Conservation (phyloP, 2,113 vertebrate genomes). For the Crypturellus undulatus region DNA sequence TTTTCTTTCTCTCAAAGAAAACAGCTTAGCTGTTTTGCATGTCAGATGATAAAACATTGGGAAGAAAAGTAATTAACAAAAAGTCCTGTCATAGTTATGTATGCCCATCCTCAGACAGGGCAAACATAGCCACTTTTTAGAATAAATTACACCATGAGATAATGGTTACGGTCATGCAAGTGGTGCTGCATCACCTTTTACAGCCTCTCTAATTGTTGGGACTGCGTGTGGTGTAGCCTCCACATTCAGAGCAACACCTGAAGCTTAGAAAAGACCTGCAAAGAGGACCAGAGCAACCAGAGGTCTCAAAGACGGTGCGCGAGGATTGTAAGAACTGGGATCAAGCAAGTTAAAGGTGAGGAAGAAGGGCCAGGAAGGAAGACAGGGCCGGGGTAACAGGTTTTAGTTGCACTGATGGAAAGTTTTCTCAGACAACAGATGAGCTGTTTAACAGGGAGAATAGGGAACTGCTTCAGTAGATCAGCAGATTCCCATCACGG, state of each 20-base stretch:
- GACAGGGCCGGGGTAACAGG: background rate
- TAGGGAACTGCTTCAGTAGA: background rate
- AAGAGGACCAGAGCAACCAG: background rate
- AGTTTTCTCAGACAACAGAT: background rate
- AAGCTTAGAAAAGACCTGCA: background rate
- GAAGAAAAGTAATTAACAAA: conserved; percentile 30
- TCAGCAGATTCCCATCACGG: background rate
- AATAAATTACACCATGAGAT: background rate
- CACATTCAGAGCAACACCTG: background rate
- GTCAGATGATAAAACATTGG: conserved; percentile 47
- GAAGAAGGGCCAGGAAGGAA: too few relatives aligned
- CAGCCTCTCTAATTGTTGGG: background rate
- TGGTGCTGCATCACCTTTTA: background rate
- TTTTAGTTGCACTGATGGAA: background rate
- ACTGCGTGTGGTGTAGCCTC: background rate
- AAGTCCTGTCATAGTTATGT: background rate
- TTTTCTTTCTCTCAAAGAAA: background rate
- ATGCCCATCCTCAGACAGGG: background rate
- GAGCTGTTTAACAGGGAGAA: background rate
- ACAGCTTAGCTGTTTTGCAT: conserved; percentile 42
- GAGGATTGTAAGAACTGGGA: background rate
- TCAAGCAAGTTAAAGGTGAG: background rate
- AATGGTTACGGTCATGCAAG: background rate
- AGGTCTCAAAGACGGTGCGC: background rate
- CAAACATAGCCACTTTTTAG: background rate